Conservation (phyloP, 2,113 vertebrate genomes). For the Rhodinocichla rosea region DNA sequence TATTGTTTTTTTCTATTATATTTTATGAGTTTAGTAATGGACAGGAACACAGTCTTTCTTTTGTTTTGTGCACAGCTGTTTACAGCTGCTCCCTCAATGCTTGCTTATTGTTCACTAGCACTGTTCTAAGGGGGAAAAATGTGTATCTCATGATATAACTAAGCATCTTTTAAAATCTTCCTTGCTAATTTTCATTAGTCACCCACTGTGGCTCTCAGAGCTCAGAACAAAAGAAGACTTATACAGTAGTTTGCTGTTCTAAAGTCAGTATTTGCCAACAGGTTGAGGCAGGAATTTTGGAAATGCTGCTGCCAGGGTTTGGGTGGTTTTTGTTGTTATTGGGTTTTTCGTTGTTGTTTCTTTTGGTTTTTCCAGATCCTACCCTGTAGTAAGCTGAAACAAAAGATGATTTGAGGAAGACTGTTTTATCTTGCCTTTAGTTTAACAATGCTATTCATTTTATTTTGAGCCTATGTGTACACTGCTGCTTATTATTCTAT, state of each 20-base stretch:
- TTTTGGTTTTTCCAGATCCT: neutral
- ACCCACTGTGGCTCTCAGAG: neutral
- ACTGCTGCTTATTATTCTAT: neutral
- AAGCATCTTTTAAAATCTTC: neutral
- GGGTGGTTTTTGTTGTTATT: neutral
- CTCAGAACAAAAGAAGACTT: neutral
- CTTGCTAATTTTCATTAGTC: neutral
- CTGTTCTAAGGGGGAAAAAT: neutral
- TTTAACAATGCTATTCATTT: neutral
- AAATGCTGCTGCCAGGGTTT: neutral
- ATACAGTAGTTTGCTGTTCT: neutral
- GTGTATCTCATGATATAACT: neutral
- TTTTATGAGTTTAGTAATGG: neutral
- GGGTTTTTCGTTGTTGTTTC: neutral
- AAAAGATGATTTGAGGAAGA: neutral
- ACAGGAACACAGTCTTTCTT: neutral
- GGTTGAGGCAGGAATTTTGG: slow-evolving; percentile 21
- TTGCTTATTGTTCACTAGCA: neutral
- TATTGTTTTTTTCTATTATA: neutral
- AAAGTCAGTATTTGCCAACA: slow-evolving; percentile 29
- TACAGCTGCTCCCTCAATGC: neutral
- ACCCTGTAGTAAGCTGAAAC: neutral
- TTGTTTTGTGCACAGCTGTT: neutral
- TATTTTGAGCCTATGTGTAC: neutral
- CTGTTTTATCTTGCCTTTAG: neutral